Evolutionary conservation across 2,797 vertebrate species (phyloP).

Genomic region (Crocodylus rhombifer): DNA sequence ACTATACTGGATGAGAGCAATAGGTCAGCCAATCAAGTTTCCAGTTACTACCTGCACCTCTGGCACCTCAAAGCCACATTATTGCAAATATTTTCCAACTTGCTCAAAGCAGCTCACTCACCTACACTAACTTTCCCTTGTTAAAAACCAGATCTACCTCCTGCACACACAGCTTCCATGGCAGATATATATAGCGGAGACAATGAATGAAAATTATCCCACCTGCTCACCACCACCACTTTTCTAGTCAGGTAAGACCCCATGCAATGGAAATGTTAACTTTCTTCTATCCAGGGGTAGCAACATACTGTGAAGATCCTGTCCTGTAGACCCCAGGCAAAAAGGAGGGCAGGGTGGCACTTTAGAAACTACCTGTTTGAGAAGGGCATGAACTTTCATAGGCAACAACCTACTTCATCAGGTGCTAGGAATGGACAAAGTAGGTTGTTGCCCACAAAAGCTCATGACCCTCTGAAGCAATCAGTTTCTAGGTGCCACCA

Average conservation of each 20-base stretch:
- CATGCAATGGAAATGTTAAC: fast-evolving
- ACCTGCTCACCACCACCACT: neutral
- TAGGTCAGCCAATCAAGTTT: neutral
- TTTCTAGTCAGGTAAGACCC: neutral
- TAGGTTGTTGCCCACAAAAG: too few relatives aligned
- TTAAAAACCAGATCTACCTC: neutral
- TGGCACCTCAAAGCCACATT: neutral
- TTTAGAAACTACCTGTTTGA: too few relatives aligned
- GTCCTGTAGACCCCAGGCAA: neutral
- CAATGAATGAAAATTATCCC: neutral
- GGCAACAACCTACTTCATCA: too few relatives aligned
- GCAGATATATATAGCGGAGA: neutral
- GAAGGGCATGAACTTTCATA: too few relatives aligned
- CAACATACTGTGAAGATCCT: fast-evolving
- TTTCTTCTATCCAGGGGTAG: neutral
- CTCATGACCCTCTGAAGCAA: too few relatives aligned
- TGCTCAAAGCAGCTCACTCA: neutral
- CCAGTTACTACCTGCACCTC: neutral
- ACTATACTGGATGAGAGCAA: neutral
- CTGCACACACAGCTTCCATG: too few relatives aligned
- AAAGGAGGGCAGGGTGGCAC: too few relatives aligned
- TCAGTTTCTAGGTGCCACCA: too few relatives aligned
- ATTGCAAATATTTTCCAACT: neutral
- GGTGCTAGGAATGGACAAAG: too few relatives aligned
- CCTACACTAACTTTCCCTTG: neutral